Conservation (phyloP, 1,140 invertebrate genomes). For the Batillaria attramentaria region DNA sequence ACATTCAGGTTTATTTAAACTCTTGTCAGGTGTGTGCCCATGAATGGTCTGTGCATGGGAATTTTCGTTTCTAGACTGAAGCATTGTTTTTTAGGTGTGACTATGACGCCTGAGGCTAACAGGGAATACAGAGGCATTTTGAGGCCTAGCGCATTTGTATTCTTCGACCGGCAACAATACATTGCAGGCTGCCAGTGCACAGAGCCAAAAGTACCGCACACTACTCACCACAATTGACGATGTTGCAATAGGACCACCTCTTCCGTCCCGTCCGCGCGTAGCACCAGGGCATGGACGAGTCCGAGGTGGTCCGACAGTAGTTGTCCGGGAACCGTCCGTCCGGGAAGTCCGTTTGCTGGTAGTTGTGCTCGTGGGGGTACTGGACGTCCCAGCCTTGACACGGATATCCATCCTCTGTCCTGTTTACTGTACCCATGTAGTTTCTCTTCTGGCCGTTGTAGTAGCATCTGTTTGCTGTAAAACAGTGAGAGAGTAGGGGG, state of each 20-base stretch:
- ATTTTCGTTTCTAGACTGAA: too few species aligned
- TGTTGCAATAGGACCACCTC: constrained; percentile 65
- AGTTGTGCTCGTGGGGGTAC: constrained; percentile 86
- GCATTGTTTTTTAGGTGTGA: too few species aligned
- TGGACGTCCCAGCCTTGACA: constrained; percentile 94
- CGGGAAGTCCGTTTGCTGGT: constrained; percentile 66
- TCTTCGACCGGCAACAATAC: too few species aligned
- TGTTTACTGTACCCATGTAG: constrained; percentile 59
- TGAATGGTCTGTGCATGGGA: too few species aligned
- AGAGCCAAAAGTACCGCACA: too few species aligned
- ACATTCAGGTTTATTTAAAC: too few species aligned
- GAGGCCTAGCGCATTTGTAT: too few species aligned
- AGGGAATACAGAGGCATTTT: too few species aligned
- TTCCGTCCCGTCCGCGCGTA: constrained; percentile 86
- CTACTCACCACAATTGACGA: constrained; percentile 63
- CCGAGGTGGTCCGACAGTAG: constrained; percentile 94
- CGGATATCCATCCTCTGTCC: constrained; percentile 52
- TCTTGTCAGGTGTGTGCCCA: too few species aligned
- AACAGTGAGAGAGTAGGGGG: background rate
- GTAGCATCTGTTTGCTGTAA: constrained; percentile 63
- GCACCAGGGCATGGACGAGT: constrained; percentile 93
- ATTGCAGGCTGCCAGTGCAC: too few species aligned
- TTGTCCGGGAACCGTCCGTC: constrained; percentile 79
- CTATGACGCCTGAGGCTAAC: too few species aligned
- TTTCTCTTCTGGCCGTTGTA: constrained; percentile 62